Evolutionary conservation across 1,140 invertebrate genomes (phyloP), one percentile per base, ranked within the genome.

Genomic region (Cylas formicarius): DNA sequence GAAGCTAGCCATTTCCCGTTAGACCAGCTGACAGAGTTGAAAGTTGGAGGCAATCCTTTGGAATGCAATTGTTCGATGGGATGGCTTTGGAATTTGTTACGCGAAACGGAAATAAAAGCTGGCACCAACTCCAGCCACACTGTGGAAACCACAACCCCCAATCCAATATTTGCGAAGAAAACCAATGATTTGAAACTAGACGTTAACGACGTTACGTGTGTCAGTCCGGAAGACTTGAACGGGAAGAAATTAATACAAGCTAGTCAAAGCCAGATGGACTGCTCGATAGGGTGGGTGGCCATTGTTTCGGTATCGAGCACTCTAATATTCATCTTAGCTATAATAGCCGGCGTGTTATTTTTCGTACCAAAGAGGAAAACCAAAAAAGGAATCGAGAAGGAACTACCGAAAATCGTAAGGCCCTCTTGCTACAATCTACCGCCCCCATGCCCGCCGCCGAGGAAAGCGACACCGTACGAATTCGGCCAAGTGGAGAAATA

Each of bases 21-120:
- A 37, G 84, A 87, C 60, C 76, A 77, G 36, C 60, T 89, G 44
- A 70, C 75, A 53, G 74, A 73, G 37, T 68, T 89, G 1, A 74
- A 77, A 49, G 70, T 91, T 16, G 80, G 81, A 18, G 84, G 84
- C 10, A 90, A 91, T 69, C 87, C 86, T 1, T 73, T 91, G 31
- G 72, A 81, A 37, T 93, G 89, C 66, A 91, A 91, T 67, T 92
- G 89, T 57, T 88, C 86, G 11, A 64, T 90, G 34, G 71, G 84
- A 27, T 92, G 87, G 87, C 67, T 92, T 2, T 89, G 85, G 85
- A 79, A 81, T 53, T 68, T 88, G 16, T 72, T 76, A 19, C 72
- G 74, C 52, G 71, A 73, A 34, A 70, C 71, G 64, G 68, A 62
- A 48, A 31, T 38, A 16, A 60, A 67, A 13, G 13, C 34, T 4